phyloP scores from a whole-genome alignment of 2,113 vertebrate genomes.

The Tricholaema leucomelas region DNA sequence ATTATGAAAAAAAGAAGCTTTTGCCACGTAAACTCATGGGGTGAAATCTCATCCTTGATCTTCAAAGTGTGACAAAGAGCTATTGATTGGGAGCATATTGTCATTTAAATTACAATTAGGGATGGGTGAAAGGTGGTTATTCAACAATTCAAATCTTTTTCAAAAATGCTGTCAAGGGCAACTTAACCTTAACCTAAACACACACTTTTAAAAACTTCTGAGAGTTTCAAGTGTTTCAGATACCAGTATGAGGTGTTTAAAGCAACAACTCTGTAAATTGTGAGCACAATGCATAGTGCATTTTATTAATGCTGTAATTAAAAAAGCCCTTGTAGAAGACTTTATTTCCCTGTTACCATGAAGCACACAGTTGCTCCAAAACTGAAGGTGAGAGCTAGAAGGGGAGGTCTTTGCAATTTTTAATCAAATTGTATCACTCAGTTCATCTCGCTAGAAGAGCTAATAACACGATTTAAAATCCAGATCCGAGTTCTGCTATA shows the following conservation, averaged over 20 bases:
- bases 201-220: slow-evolving; percentile 70
- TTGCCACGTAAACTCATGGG: slow-evolving; percentile 78
- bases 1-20: slow-evolving; percentile 72
- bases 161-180: slow-evolving; percentile 78
- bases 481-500: slow-evolving; percentile 14
- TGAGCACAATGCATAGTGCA: neutral
- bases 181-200: slow-evolving; percentile 82
- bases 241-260: slow-evolving; percentile 68
- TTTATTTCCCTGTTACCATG: slow-evolving; percentile 22
- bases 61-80: slow-evolving; percentile 90
- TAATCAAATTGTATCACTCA: slow-evolving; percentile 58
- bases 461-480: slow-evolving; percentile 49
- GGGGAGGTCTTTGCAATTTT: slow-evolving; percentile 44
- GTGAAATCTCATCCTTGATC: slow-evolving; percentile 91
- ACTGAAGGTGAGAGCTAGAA: neutral
- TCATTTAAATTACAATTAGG: slow-evolving; percentile 98
- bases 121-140: slow-evolving; percentile 87
- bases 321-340: neutral
- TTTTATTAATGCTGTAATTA: slow-evolving; percentile 49
- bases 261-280: slow-evolving; percentile 58
- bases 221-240: slow-evolving; percentile 68
- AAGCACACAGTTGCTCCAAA: slow-evolving; percentile 36
- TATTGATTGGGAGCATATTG: slow-evolving; percentile 95
- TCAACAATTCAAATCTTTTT: slow-evolving; percentile 88
- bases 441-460: slow-evolving; percentile 48